phyloP scores from a whole-genome alignment of 2,113 vertebrate genomes.

The Trachemys scripta region DNA sequence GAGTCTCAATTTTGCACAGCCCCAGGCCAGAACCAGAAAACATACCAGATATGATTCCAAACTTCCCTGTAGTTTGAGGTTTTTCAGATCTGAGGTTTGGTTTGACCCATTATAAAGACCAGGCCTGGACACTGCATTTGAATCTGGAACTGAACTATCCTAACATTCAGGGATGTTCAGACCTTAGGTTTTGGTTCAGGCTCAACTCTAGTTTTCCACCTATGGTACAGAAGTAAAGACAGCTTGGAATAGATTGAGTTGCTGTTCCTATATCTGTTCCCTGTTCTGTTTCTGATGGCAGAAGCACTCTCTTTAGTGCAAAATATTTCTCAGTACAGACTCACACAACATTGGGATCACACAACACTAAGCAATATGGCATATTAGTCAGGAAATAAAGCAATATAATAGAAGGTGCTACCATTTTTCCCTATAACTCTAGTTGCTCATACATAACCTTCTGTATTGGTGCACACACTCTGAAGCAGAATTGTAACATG shows the following conservation, averaged over 20 bases:
- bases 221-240: neutral
- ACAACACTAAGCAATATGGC: neutral
- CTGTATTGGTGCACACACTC: neutral
- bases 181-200: constrained; percentile 25
- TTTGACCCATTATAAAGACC: neutral
- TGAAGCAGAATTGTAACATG: neutral
- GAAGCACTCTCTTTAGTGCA: neutral
- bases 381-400: neutral
- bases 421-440: accelerated
- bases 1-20: neutral
- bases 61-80: neutral
- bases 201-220: neutral
- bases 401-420: neutral
- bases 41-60: neutral
- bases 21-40: constrained; percentile 13
- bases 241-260: neutral
- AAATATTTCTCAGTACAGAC: accelerated
- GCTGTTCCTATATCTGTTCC: neutral
- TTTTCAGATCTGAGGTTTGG: constrained; percentile 1
- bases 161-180: neutral
- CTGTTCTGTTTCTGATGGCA: neutral
- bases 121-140: neutral
- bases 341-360: neutral
- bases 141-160: neutral
- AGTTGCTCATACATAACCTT: neutral